A percentile compares a stretch with the other conserved stretches of the same genome.
These are phyloP conservation scores for Dryadula phaetusa DNA, from an alignment of 2,888 invertebrate genomes.

Conservation along the genomic window DNA sequence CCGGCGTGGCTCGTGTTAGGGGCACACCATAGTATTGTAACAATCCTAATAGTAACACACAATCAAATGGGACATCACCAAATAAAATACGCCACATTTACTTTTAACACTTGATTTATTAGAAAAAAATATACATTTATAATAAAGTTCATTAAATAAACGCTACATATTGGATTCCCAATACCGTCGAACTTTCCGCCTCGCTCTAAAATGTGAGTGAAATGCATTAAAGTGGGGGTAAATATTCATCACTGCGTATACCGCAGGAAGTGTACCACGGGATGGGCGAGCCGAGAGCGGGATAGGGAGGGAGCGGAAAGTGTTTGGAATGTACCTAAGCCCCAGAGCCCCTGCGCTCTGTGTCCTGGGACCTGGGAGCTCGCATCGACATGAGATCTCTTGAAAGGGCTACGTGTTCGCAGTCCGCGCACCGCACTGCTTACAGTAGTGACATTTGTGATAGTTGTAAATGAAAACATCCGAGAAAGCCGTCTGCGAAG, in stretches of 20 bases:
- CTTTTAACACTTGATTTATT: constrained; percentile 61
- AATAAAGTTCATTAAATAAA: constrained; percentile 50
- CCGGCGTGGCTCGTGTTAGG: neutral
- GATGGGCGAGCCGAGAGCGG: neutral
- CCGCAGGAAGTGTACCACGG: neutral
- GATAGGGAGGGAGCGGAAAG: neutral
- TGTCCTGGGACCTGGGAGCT: too few species aligned
- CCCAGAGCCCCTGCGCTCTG: constrained; percentile 60
- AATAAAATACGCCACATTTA: constrained; percentile 17
- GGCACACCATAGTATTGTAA: neutral
- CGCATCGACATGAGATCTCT: constrained; percentile 16
- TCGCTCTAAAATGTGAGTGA: constrained; percentile 62
- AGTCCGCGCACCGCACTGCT: neutral
- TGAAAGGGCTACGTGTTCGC: neutral
- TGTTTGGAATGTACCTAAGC: constrained; percentile 66
- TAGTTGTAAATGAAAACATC: constrained; percentile 4
- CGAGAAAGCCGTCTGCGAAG: constrained; percentile 1
- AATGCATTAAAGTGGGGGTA: neutral
- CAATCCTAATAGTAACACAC: neutral
- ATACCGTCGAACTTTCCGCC: constrained; percentile 48
- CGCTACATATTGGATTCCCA: constrained; percentile 48
- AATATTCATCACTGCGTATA: neutral
- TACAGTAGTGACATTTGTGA: neutral
- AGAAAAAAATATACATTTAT: constrained; percentile 72
- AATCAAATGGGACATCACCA: neutral